Conservation (phyloP, 2,888 invertebrate genomes). For the Athetis lepigone region DNA sequence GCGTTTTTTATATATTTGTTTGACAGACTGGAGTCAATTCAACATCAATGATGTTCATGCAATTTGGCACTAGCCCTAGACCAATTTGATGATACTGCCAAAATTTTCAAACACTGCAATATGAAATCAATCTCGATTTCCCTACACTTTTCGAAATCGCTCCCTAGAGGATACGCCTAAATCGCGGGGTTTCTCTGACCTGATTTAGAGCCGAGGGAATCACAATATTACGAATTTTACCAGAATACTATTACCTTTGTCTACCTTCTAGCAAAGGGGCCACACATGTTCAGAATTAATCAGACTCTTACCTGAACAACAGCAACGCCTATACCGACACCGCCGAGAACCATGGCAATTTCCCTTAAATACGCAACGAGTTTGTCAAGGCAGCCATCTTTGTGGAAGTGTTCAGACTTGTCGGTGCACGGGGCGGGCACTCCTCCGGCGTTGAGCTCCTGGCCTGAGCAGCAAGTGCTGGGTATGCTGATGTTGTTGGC, state of each 20-base stretch:
- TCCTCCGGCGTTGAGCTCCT: conserved; percentile 86
- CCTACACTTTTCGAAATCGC: no score
- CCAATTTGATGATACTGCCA: no score
- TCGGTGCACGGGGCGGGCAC: conserved; percentile 81
- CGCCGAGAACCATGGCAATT: conserved; percentile 94
- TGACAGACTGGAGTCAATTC: no score
- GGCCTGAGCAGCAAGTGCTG: conserved; percentile 92
- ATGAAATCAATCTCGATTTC: no score
- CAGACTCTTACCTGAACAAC: conserved; percentile 96
- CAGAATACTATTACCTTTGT: background rate
- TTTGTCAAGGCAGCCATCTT: conserved; percentile 92
- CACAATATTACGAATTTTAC: background rate
- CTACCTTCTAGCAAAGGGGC: background rate
- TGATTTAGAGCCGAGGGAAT: no score
- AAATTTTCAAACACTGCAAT: no score
- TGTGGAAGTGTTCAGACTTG: conserved; percentile 77
- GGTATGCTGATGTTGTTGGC: conserved; percentile 90
- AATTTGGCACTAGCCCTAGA: no score
- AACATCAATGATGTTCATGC: no score
- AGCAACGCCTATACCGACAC: conserved; percentile 96
- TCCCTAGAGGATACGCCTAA: no score
- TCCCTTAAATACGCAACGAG: conserved; percentile 92
- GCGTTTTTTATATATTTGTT: no score
- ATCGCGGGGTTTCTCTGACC: no score
- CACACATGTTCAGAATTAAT: background rate